A percentile compares a stretch with the other conserved stretches of the same genome.
phyloP scores from a whole-genome alignment of 1,140 invertebrate genomes.

The Drosophila nasuta region DNA sequence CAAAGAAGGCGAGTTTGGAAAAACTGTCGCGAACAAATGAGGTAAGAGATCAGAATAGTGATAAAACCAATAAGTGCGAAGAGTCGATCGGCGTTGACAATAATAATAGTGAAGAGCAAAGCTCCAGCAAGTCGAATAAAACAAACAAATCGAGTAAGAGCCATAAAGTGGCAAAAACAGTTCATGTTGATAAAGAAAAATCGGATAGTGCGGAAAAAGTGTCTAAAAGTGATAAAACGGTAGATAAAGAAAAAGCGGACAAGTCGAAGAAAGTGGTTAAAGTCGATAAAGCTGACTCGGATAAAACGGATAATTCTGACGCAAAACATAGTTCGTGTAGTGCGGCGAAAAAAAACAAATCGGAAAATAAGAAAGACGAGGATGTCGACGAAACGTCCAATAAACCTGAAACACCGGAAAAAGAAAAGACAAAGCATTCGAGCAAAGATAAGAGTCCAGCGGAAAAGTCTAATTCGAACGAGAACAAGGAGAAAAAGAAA shows the following conservation, averaged over 20 bases:
- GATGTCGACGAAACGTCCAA: slow-evolving; percentile 9
- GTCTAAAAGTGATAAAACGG: background rate
- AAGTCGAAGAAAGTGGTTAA: background rate
- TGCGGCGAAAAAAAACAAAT: slow-evolving; percentile 19
- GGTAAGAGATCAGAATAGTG: slow-evolving; percentile 5
- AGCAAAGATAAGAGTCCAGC: background rate
- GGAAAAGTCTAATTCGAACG: slow-evolving; percentile 1
- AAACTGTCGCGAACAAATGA: background rate
- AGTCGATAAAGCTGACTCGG: background rate
- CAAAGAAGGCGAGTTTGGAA: slow-evolving; percentile 39
- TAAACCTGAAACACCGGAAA: background rate
- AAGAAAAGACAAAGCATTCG: background rate
- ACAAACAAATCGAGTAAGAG: background rate
- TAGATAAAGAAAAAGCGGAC: background rate
- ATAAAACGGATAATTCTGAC: background rate
- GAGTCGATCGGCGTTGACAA: background rate
- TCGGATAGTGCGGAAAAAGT: background rate
- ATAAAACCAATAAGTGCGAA: slow-evolving; percentile 11
- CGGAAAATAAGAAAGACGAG: slow-evolving; percentile 12
- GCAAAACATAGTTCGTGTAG: background rate
- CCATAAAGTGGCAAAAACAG: background rate
- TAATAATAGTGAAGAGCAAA: background rate
- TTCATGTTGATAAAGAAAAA: background rate
- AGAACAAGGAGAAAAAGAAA: background rate
- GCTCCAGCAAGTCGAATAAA: slow-evolving; percentile 1